Evolutionary conservation across 2,797 vertebrate genomes (phyloP).

Genomic region (Morus bassanus): DNA sequence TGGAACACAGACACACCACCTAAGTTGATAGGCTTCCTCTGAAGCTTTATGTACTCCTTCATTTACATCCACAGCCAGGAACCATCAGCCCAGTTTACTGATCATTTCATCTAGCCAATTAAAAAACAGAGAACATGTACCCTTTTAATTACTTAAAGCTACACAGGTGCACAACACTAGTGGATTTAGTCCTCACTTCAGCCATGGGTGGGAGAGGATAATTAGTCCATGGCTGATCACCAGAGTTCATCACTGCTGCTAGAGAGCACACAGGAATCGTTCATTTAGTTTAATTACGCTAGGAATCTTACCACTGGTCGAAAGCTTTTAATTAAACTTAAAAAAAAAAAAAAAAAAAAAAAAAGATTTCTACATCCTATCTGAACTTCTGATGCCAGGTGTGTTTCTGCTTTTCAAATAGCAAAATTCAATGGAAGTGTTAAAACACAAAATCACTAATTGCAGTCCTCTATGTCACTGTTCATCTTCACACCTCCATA

Average conservation of each 20-base stretch:
- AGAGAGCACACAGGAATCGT: neutral
- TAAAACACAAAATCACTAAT: neutral
- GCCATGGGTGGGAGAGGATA: neutral
- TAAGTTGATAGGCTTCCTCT: accelerated
- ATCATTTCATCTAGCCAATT: neutral
- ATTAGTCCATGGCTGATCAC: neutral
- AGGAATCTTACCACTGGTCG: neutral
- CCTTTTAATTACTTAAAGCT: neutral
- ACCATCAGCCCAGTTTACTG: neutral
- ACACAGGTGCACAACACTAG: neutral
- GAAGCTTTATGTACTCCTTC: neutral
- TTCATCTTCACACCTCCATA: neutral
- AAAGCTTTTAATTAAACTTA: neutral
- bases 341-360: neutral
- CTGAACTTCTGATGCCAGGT: neutral
- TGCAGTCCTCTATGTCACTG: neutral
- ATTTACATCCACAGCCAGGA: neutral
- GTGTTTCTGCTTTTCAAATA: neutral
- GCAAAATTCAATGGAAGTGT: neutral
- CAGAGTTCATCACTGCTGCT: neutral
- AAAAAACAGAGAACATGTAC: neutral
- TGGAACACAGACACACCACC: neutral
- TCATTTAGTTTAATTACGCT: neutral
- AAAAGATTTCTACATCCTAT: accelerated
- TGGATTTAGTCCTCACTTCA: neutral